Conservation (phyloP, 2,888 invertebrate species). For the Prenolepis imparis region DNA sequence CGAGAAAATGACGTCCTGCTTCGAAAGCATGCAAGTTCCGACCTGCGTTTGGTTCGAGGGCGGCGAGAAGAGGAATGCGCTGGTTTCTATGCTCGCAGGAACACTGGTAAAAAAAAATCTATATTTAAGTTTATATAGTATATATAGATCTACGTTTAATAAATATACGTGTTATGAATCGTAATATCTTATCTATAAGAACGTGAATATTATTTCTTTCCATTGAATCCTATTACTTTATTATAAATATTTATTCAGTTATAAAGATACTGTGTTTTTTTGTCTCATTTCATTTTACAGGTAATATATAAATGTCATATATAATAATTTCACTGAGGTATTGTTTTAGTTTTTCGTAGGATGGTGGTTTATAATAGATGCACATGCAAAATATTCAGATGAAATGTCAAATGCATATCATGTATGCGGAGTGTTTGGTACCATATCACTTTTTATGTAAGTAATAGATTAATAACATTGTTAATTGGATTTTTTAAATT, state of each 20-base stretch:
- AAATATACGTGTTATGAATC: neutral
- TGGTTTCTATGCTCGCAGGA: conserved; percentile 95
- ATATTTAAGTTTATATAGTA: conserved; percentile 7
- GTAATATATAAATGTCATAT: too few species aligned
- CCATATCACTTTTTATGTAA: conserved; percentile 97
- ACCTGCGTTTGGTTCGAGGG: conserved; percentile 95
- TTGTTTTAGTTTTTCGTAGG: conserved; percentile 95
- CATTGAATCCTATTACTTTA: neutral
- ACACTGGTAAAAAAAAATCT: conserved; percentile 90
- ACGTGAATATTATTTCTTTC: neutral
- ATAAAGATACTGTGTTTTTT: neutral
- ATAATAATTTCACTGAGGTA: neutral
- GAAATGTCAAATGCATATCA: conserved; percentile 94
- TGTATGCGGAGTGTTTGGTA: conserved; percentile 97
- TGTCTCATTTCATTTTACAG: neutral
- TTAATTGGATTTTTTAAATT: neutral
- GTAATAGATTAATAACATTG: conserved; percentile 72
- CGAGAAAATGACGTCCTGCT: conserved; percentile 87
- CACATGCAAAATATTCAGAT: conserved; percentile 92
- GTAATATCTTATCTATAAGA: neutral
- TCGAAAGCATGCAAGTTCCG: conserved; percentile 92
- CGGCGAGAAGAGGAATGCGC: conserved; percentile 94
- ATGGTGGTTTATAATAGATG: conserved; percentile 99
- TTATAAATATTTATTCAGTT: neutral
- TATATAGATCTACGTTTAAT: neutral